These are phyloP conservation scores for Australoheros scitulus DNA, from an alignment of 2,113 vertebrate species.

Conservation along the genomic window DNA sequence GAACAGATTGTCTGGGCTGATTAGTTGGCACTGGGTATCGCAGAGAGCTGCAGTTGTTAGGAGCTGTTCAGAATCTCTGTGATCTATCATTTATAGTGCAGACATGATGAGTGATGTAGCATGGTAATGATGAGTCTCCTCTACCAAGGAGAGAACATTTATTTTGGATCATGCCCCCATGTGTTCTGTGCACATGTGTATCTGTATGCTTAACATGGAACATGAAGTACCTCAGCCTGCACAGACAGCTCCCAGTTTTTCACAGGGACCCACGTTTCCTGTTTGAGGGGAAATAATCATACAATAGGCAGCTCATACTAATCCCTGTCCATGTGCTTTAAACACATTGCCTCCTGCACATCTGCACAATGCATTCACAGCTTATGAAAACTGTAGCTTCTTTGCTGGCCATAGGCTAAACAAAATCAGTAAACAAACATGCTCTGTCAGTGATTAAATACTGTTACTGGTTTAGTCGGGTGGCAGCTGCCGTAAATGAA, in stretches of 20 bases:
- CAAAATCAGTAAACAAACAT: background rate
- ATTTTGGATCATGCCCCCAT: background rate
- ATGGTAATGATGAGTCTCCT: background rate
- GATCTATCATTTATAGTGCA: background rate
- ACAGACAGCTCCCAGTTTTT: background rate
- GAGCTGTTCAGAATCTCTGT: constrained; percentile 1
- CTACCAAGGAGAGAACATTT: background rate
- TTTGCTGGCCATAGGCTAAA: background rate
- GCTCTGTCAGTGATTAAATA: background rate
- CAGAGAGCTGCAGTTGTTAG: background rate
- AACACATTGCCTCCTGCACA: constrained; percentile 13
- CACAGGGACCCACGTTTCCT: constrained; percentile 20
- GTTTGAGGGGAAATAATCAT: constrained; percentile 5
- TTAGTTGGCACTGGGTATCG: constrained; percentile 1
- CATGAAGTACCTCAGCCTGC: background rate
- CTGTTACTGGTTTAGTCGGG: background rate
- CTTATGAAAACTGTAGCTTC: background rate
- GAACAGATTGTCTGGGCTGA: constrained; percentile 27
- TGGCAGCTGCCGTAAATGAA: background rate
- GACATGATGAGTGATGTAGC: background rate
- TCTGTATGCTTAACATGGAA: background rate
- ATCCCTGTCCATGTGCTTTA: background rate
- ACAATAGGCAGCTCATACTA: constrained; percentile 26
- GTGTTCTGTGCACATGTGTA: background rate
- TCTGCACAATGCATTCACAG: constrained; percentile 19